These are phyloP conservation scores for Benitochromis conjunctus DNA, from an alignment of 2,113 vertebrate species.

Conservation along the genomic window DNA sequence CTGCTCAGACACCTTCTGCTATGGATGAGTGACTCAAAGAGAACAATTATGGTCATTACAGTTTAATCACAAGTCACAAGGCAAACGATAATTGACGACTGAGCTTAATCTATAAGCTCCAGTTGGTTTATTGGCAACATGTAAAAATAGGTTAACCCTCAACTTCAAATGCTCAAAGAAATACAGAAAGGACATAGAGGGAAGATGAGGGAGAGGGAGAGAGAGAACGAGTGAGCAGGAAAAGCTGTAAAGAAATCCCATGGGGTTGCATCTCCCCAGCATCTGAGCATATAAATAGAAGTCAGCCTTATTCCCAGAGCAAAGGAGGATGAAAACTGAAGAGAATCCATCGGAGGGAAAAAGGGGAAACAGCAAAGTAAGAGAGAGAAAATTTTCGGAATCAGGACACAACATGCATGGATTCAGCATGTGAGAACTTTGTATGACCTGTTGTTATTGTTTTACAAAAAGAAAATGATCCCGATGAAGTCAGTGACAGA, in stretches of 20 bases:
- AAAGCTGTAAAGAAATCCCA: conserved; percentile 63
- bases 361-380: conserved; percentile 14
- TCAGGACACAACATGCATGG: conserved; percentile 38
- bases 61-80: conserved; percentile 6
- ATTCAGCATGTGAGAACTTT: conserved; percentile 3
- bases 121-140: conserved; percentile 26
- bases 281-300: conserved; percentile 74
- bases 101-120: neutral
- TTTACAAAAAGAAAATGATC: neutral
- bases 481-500: neutral
- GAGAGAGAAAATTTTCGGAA: conserved; percentile 35
- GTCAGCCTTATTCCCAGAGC: conserved; percentile 64
- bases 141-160: conserved; percentile 46
- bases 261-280: conserved; percentile 60
- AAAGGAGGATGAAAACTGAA: conserved; percentile 47
- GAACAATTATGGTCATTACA: conserved; percentile 18
- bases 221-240: conserved; percentile 26
- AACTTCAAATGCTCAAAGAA: conserved; percentile 13
- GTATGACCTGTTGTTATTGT: neutral
- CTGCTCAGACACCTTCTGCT: conserved; percentile 6
- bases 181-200: conserved; percentile 28
- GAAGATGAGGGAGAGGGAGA: neutral
- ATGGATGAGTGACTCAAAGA: neutral
- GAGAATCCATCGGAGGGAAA: conserved; percentile 38
- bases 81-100: neutral